phyloP scores from a whole-genome alignment of 2,113 vertebrate species.

The Neolamprologus modestus region DNA sequence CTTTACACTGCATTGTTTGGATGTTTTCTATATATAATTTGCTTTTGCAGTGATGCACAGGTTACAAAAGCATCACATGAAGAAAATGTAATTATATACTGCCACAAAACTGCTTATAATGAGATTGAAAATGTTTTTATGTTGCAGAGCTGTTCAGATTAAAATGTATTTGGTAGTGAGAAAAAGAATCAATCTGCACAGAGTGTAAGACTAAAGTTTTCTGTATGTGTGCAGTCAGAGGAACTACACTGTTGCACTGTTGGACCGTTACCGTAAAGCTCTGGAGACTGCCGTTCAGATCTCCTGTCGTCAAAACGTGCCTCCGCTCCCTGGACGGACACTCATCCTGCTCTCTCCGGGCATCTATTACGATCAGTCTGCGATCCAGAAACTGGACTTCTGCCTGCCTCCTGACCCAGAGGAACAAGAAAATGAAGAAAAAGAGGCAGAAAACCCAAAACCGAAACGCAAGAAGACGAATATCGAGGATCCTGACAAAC shows the following conservation, averaged over 20 bases:
- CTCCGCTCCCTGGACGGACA: conserved; percentile 78
- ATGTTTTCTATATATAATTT: neutral
- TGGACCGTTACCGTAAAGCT: conserved; percentile 74
- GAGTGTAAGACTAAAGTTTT: neutral
- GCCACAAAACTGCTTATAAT: neutral
- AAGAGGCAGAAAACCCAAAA: neutral
- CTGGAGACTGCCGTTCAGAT: conserved; percentile 78
- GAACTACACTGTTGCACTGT: conserved; percentile 30
- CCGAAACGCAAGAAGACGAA: rapidly evolving
- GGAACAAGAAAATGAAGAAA: neutral
- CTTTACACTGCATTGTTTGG: neutral
- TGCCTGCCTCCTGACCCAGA: conserved; percentile 40
- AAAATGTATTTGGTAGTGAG: neutral
- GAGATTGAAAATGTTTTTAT: neutral
- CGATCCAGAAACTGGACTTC: conserved; percentile 40
- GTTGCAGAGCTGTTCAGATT: neutral
- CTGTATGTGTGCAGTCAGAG: conserved; percentile 42
- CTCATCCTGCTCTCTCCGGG: conserved; percentile 46
- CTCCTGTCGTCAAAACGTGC: conserved; percentile 77
- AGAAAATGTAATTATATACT: neutral
- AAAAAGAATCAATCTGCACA: neutral
- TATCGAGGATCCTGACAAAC: neutral
- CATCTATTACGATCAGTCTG: rapidly evolving
- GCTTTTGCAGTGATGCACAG: neutral
- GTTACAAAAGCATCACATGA: no score